These are phyloP conservation scores for Microplitis demolitor DNA, from an alignment of 1,140 invertebrate species.

Conservation along the genomic window DNA sequence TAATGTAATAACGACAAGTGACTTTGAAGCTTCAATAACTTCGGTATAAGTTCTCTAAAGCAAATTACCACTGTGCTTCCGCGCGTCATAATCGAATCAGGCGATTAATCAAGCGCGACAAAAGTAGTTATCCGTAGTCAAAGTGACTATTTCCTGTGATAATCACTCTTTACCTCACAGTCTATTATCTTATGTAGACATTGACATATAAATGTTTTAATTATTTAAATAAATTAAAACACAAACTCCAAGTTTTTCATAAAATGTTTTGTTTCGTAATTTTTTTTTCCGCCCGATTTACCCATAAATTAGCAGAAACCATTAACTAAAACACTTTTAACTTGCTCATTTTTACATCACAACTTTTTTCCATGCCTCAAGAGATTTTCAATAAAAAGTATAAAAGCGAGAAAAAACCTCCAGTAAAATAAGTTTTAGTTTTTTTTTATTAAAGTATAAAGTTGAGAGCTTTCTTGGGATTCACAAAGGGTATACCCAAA, in stretches of 20 bases:
- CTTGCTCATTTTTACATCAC: no score
- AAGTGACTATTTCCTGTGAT: conserved; percentile 6
- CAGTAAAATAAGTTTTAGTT: neutral
- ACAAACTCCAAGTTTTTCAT: no score
- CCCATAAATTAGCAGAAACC: neutral
- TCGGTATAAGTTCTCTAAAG: neutral
- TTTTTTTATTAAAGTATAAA: neutral
- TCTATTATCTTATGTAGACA: neutral
- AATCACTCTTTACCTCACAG: neutral
- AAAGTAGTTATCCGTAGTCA: neutral
- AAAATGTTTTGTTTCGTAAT: no score
- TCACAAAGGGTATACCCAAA: conserved; percentile 3
- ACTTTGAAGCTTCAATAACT: neutral
- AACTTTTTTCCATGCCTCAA: no score
- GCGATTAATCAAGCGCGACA: conserved; percentile 5
- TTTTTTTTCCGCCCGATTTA: neutral
- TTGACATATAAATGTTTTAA: neutral
- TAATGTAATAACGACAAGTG: no score
- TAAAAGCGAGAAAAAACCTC: neutral
- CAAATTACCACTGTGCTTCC: neutral
- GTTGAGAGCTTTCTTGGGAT: conserved; percentile 8
- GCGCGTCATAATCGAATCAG: conserved; percentile 8
- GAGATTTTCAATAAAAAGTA: neutral
- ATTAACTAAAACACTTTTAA: no score
- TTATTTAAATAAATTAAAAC: neutral